Evolutionary conservation across 2,888 invertebrate genomes (phyloP), one percentile per base, ranked within the genome.

Genomic region (Synanthedon vespiformis): DNA sequence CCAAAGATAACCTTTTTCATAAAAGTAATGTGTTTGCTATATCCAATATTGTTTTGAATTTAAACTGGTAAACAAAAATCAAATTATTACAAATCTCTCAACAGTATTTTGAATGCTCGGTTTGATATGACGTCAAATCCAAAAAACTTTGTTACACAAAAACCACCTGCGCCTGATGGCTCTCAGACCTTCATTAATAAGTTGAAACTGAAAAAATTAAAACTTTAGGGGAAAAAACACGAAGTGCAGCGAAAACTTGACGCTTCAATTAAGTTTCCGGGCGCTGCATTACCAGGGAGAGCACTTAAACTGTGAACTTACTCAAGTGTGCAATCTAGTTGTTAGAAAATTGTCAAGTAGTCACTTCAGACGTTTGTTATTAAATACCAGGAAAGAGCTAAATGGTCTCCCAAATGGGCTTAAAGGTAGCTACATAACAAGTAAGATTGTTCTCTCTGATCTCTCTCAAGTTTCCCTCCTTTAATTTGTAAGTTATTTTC

Each of bases 221-320:
- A 48, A 22, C 48, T 18, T 22, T 48, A 18, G 22, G 12, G 12
- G 55, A 60, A 61, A 62, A 61, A 62, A 58, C 54, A 51, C 52
- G 53, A 52, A 58, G 57, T 58, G 59, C 60, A 61, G 57, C 53
- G 56, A 59, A 58, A 61, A 62, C 59, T 60, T 59, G 60, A 57
- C 51, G 54, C 58, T 61, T 60, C 60, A 62, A 61, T 61, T 60
- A 63, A 59, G 59, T 62, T 58, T 58, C 57, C 57, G 12, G 48
- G 48, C 50, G 51, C 52, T 53, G 54, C 54, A 54, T 52, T 54
- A 54, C 52, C 10, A 16, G 50, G 47, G 50, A 22, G 51, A 44
- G 13, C 41, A 44, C 51, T 34, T 41, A 44, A 22, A 47, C 22
- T 51, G 14, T 40, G 51, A 51, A 51, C 47, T 41, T 51, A 10